These are phyloP conservation scores for Sebastes matsubarae DNA, from an alignment of 2,797 vertebrate species.

Conservation along the genomic window DNA sequence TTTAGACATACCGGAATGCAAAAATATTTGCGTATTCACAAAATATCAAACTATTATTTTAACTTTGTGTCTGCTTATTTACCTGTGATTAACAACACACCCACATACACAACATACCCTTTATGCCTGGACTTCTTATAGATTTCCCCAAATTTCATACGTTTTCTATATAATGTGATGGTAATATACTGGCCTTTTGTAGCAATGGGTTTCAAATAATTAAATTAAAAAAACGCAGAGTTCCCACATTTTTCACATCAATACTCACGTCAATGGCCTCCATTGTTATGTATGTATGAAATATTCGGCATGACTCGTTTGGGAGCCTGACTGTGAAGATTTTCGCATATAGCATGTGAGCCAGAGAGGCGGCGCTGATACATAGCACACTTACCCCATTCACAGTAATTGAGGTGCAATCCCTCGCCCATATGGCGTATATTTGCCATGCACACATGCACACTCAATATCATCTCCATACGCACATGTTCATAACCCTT, in stretches of 20 bases:
- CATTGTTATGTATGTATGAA: slow-evolving; percentile 1
- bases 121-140: background rate
- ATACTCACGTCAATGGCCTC: background rate
- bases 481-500: slow-evolving; percentile 68
- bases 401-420: slow-evolving; percentile 68
- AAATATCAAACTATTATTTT: background rate
- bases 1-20: background rate
- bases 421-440: slow-evolving; percentile 73
- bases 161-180: background rate
- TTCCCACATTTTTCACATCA: slow-evolving; percentile 3
- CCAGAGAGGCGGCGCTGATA: slow-evolving; percentile 35
- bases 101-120: background rate
- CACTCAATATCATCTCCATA: slow-evolving; percentile 46
- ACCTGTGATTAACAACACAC: background rate
- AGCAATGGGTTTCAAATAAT: background rate
- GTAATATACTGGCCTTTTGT: background rate
- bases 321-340: slow-evolving; percentile 19
- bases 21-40: background rate
- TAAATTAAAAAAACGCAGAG: slow-evolving; percentile 19
- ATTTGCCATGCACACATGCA: slow-evolving; percentile 58
- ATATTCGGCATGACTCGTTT: slow-evolving; percentile 26
- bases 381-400: slow-evolving; percentile 46
- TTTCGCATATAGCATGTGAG: background rate
- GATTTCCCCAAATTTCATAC: background rate
- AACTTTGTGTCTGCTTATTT: background rate